Conservation (phyloP, 2,797 vertebrate species). For the Tragelaphus eurycerus region DNA sequence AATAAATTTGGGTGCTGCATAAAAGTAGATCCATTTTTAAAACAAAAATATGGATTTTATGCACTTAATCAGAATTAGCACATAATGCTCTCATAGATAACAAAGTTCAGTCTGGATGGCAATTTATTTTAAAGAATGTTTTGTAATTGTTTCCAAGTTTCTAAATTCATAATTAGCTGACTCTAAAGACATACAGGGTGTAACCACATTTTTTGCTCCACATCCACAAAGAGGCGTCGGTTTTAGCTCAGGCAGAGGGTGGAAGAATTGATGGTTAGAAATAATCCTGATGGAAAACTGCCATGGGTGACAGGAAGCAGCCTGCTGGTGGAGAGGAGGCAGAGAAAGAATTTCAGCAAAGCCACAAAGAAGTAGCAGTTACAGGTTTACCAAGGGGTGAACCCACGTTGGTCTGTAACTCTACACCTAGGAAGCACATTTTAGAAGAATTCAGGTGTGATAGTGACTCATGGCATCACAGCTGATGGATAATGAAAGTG, state of each 20-base stretch:
- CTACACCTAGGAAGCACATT: neutral
- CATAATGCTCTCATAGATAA: neutral
- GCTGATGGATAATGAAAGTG: neutral
- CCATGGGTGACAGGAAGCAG: neutral
- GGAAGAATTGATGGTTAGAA: neutral
- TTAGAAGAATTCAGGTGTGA: neutral
- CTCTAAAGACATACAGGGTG: neutral
- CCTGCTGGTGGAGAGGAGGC: neutral
- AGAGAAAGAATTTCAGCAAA: neutral
- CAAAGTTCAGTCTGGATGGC: neutral
- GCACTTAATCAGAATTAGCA: slow-evolving; percentile 1
- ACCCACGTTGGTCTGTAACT: neutral
- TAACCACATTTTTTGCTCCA: neutral
- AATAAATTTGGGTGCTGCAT: slow-evolving; percentile 9
- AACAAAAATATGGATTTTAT: slow-evolving; percentile 18
- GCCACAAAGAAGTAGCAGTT: neutral
- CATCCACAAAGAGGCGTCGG: neutral
- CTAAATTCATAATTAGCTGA: neutral
- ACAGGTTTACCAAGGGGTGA: neutral
- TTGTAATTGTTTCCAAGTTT: slow-evolving; percentile 17
- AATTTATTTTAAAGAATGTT: slow-evolving; percentile 28
- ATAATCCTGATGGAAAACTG: neutral
- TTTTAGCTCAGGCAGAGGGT: neutral
- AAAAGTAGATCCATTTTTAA: slow-evolving; percentile 22
- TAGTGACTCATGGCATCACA: neutral